phyloP scores from a whole-genome alignment of 2,113 vertebrate genomes.

The Corythornis madagascariensis region DNA sequence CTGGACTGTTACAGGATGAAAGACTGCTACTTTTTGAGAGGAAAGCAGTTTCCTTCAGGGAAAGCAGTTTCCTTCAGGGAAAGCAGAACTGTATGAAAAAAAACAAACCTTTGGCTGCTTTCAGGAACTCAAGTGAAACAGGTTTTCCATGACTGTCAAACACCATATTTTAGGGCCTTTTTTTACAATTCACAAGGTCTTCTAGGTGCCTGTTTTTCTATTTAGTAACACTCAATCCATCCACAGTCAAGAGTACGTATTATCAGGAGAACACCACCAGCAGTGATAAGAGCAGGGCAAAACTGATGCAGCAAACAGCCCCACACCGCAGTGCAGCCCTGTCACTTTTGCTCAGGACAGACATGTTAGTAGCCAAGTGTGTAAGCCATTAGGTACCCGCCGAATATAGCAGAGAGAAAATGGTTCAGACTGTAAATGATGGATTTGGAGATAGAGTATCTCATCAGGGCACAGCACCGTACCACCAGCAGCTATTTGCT shows the following conservation, averaged over 20 bases:
- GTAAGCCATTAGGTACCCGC: background rate
- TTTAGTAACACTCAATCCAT: background rate
- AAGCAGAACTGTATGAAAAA: constrained; percentile 34
- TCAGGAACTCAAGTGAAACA: constrained; percentile 14
- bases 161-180: background rate
- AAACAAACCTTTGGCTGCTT: constrained; percentile 51
- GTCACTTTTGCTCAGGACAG: background rate
- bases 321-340: background rate
- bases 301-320: background rate
- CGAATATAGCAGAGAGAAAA: background rate
- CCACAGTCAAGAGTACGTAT: background rate
- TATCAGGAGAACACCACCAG: background rate
- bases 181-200: background rate
- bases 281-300: background rate
- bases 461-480: background rate
- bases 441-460: background rate
- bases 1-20: background rate
- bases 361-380: background rate
- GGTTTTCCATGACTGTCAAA: background rate
- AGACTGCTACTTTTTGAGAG: background rate
- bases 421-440: background rate
- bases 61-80: constrained; percentile 31
- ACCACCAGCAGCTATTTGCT: background rate
- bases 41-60: too few species aligned
- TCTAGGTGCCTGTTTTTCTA: constrained; percentile 2